Percentiles rank a stretch among this genome's conserved stretches.
Conservation (phyloP, 2,888 invertebrate species). For the Amaurobius ferox region DNA sequence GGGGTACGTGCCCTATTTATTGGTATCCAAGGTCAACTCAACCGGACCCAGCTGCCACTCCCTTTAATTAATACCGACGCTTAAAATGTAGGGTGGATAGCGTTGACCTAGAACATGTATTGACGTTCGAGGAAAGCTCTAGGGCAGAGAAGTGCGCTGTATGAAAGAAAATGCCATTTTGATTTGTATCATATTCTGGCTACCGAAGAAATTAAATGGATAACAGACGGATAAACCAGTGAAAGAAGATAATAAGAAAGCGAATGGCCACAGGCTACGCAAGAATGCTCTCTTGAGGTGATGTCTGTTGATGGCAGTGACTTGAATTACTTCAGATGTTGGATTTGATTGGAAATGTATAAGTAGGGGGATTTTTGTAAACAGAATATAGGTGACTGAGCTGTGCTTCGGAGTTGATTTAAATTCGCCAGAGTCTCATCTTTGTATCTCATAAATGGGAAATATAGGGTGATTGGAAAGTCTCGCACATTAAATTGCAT, state of each 20-base stretch:
- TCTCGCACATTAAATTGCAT: no score
- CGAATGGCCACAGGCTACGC: conserved; percentile 12
- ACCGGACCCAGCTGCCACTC: conserved; percentile 71
- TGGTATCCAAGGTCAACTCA: conserved; percentile 66
- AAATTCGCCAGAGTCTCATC: no score
- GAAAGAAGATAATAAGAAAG: conserved; percentile 28
- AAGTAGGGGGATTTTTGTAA: no score
- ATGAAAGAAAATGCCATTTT: conserved; percentile 24
- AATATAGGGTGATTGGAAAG: no score
- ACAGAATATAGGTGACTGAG: no score
- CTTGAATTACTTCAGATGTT: no score
- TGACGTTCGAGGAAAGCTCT: conserved; percentile 53
- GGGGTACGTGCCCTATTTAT: conserved; percentile 66
- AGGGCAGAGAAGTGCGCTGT: conserved; percentile 47
- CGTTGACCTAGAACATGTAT: conserved; percentile 67
- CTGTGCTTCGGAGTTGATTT: no score
- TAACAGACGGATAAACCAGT: conserved; percentile 32
- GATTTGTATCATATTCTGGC: conserved; percentile 52
- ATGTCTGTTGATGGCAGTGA: no score
- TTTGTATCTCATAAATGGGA: no score
- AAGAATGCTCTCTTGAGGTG: no score
- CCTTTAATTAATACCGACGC: conserved; percentile 65
- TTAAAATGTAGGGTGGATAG: conserved; percentile 59
- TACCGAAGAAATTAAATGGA: conserved; percentile 55
- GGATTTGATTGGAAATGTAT: no score